These are phyloP conservation scores for Amphiprion percula DNA, from an alignment of 2,113 vertebrate species.

Conservation along the genomic window DNA sequence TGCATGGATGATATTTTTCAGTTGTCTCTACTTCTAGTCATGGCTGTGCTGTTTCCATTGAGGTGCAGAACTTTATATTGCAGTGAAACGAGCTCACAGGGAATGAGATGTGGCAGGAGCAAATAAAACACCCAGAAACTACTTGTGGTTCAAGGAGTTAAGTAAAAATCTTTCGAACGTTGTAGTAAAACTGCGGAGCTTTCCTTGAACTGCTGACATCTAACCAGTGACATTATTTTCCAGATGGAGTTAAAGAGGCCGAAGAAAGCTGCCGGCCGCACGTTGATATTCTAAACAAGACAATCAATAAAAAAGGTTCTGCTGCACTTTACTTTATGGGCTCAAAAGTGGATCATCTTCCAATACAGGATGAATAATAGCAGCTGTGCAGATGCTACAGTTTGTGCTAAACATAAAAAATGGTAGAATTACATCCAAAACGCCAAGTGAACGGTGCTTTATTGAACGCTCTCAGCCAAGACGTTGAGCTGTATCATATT, in stretches of 20 bases:
- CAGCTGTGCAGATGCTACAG: conserved; percentile 30
- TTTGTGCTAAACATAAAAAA: conserved; percentile 16
- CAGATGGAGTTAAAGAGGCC: background rate
- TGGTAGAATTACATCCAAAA: conserved; percentile 34
- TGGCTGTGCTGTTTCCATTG: no score
- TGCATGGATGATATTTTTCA: no score
- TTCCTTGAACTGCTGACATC: background rate
- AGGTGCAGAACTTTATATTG: no score
- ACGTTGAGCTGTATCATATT: conserved; percentile 23
- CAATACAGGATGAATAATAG: conserved; percentile 30
- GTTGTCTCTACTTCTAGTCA: no score
- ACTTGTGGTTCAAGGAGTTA: no score
- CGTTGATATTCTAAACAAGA: conserved; percentile 13
- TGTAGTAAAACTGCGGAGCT: background rate
- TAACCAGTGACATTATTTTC: background rate
- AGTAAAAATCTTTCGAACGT: background rate
- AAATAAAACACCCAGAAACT: no score
- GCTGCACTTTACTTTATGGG: conserved; percentile 42
- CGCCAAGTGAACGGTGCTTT: conserved; percentile 13
- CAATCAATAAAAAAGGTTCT: conserved; percentile 46
- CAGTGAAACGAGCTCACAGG: no score
- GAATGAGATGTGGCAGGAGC: no score
- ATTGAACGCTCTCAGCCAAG: conserved; percentile 9
- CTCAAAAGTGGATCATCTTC: conserved; percentile 12
- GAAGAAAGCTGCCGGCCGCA: conserved; percentile 1